These are phyloP conservation scores for Seira ritae DNA, from an alignment of 2,888 invertebrate species.

Conservation along the genomic window DNA sequence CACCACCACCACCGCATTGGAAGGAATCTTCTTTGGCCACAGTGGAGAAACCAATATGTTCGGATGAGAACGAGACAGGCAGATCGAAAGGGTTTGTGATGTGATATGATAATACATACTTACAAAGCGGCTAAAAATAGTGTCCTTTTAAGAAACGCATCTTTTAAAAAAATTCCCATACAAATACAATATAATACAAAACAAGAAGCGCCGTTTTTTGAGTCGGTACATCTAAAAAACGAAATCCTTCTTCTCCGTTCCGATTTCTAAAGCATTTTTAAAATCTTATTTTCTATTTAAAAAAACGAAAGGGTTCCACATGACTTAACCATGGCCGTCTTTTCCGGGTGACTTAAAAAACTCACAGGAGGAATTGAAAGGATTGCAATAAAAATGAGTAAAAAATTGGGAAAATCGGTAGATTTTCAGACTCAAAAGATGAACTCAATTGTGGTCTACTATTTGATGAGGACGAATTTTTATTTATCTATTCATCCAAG, in stretches of 20 bases:
- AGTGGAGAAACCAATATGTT: not conserved
- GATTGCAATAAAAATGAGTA: constrained; percentile 29
- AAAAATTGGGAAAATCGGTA: constrained; percentile 18
- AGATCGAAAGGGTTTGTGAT: constrained; percentile 46
- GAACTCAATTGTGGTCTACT: not conserved
- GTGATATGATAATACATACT: too few relatives aligned
- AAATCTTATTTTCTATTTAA: constrained; percentile 12
- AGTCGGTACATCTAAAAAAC: constrained; percentile 33
- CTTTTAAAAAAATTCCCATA: constrained; percentile 24
- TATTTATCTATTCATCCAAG: constrained; percentile 39
- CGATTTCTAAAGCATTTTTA: constrained; percentile 36
- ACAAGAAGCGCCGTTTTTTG: constrained; percentile 23
- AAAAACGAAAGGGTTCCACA: constrained; percentile 37
- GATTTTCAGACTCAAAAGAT: not conserved
- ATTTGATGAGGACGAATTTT: constrained; percentile 23
- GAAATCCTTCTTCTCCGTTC: not conserved
- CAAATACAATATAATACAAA: too few relatives aligned
- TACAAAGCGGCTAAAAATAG: constrained; percentile 18
- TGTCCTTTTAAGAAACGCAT: constrained; percentile 42
- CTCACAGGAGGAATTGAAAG: constrained; percentile 42
- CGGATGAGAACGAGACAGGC: constrained; percentile 26
- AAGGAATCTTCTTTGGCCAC: not conserved
- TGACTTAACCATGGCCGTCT: constrained; percentile 45
- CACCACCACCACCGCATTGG: not conserved
- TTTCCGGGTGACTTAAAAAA: constrained; percentile 58